A percentile compares a stretch with the other conserved stretches of the same genome.
Conservation (phyloP, 2,888 invertebrate genomes). For the Listrodromus nycthemerus region DNA sequence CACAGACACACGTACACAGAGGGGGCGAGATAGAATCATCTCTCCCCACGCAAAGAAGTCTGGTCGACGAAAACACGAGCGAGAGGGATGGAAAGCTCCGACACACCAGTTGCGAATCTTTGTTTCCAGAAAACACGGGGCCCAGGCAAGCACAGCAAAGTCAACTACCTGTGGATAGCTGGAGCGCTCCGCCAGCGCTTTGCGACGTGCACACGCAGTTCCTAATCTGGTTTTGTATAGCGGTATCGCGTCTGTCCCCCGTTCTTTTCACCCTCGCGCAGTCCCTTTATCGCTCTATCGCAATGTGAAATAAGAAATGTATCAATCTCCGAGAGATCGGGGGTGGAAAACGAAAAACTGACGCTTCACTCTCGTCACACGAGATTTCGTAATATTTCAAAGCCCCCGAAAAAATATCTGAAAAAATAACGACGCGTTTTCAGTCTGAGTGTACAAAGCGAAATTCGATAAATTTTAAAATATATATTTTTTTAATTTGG, state of each 20-base stretch:
- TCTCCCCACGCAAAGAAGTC: conserved; percentile 48
- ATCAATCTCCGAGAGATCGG: conserved; percentile 43
- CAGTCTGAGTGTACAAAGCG: neutral
- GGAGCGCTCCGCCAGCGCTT: conserved; percentile 49
- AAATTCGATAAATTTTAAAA: neutral
- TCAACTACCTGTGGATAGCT: conserved; percentile 81
- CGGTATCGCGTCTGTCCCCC: conserved; percentile 25
- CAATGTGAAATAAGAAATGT: conserved; percentile 48
- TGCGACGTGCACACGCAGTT: conserved; percentile 66
- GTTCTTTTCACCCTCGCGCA: conserved; percentile 32
- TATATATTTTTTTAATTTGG: too few relatives aligned
- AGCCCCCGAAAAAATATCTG: neutral
- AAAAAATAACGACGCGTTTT: neutral
- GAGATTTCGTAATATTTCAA: neutral
- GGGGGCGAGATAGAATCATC: conserved; percentile 6
- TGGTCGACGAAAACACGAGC: conserved; percentile 36
- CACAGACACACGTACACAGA: neutral
- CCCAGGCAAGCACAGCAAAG: conserved; percentile 70
- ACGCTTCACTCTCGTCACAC: neutral
- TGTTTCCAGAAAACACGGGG: conserved; percentile 74
- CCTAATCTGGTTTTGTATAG: conserved; percentile 14
- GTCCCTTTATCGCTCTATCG: conserved; percentile 46
- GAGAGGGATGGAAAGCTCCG: conserved; percentile 26
- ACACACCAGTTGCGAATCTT: conserved; percentile 75
- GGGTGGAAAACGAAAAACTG: neutral